Conservation (phyloP, 2,888 invertebrate genomes). For the Norana najaformis region DNA sequence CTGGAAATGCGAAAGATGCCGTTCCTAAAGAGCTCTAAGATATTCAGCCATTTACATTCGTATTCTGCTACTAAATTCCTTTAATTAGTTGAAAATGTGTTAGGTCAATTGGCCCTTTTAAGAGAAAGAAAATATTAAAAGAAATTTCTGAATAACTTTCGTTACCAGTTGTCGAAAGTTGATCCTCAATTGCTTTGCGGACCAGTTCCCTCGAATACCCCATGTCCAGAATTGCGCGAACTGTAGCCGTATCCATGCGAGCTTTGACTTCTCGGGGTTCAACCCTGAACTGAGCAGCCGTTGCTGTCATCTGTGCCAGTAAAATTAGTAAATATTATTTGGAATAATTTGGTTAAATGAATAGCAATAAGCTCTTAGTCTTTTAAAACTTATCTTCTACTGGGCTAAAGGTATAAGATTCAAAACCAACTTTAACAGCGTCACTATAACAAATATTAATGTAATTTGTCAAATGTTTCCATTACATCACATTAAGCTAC, state of each 20-base stretch:
- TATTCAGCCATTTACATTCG: neutral
- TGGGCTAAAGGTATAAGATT: neutral
- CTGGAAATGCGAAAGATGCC: neutral
- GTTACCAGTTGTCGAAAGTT: constrained; percentile 52
- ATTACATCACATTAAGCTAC: too few species aligned
- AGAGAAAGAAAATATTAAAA: neutral
- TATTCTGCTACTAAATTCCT: neutral
- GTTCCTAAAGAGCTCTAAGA: neutral
- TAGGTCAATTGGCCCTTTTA: neutral
- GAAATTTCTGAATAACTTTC: neutral
- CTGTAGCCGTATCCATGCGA: constrained; percentile 52
- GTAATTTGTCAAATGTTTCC: neutral
- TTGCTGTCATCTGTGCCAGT: neutral
- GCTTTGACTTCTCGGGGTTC: constrained; percentile 36
- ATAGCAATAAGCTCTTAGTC: too few species aligned
- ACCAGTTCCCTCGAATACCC: constrained; percentile 51
- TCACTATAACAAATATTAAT: neutral
- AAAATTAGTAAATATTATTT: neutral
- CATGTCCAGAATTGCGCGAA: constrained; percentile 52
- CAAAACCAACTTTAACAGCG: neutral
- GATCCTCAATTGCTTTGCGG: constrained; percentile 50
- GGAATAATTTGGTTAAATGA: neutral
- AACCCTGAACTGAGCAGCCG: neutral
- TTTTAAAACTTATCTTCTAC: neutral
- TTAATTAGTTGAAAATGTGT: neutral